Evolutionary conservation across 2,888 invertebrate genomes (phyloP).

Genomic region (Ophion slaviceki): DNA sequence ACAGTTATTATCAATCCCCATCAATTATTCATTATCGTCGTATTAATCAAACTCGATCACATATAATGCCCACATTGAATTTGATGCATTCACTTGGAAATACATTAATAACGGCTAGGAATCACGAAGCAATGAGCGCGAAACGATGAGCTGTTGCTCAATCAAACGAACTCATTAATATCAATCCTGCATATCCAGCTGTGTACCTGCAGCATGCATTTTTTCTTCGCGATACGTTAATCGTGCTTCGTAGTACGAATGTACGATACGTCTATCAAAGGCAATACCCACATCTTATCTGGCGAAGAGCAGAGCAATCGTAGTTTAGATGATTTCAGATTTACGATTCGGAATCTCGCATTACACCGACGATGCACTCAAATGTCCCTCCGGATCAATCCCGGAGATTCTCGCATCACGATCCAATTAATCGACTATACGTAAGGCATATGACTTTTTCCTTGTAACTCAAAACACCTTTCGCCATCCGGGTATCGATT

Average conservation of each 20-base stretch:
- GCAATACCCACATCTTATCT: conserved; percentile 8
- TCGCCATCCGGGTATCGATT: background rate
- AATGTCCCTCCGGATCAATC: conserved; percentile 71
- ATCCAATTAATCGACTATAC: conserved; percentile 24
- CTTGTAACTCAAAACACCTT: conserved; percentile 6
- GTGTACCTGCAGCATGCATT: background rate
- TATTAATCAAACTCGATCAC: conserved; percentile 46
- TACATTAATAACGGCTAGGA: conserved; percentile 38
- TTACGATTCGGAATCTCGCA: conserved; percentile 39
- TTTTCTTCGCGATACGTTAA: conserved; percentile 45
- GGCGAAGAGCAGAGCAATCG: conserved; percentile 22
- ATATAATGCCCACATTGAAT: conserved; percentile 14
- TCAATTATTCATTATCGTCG: conserved; percentile 47
- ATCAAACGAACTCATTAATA: conserved; percentile 63
- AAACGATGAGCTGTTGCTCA: conserved; percentile 54
- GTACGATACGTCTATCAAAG: background rate
- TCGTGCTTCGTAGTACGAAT: conserved; percentile 38
- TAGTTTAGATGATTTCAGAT: conserved; percentile 18
- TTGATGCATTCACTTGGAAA: conserved; percentile 46
- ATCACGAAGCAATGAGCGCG: conserved; percentile 55
- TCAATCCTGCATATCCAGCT: conserved; percentile 50
- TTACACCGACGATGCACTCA: conserved; percentile 53
- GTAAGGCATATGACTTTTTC: background rate
- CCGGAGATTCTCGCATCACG: conserved; percentile 22
- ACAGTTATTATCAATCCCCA: conserved; percentile 30